A percentile compares a stretch with the other conserved stretches of the same genome.
Evolutionary conservation across 1,140 invertebrate species (phyloP).

Genomic region (Leptinotarsa undecemlineata): DNA sequence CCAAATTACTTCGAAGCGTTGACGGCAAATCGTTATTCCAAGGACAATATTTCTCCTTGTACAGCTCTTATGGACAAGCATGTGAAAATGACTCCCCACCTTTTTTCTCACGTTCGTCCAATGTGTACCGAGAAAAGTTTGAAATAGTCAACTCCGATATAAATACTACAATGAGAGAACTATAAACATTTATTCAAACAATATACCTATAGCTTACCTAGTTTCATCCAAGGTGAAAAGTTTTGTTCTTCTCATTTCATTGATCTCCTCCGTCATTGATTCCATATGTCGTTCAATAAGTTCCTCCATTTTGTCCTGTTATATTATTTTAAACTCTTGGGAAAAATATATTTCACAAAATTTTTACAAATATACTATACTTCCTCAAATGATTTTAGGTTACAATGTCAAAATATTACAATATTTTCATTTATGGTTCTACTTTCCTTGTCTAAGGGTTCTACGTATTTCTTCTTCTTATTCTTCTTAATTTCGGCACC

Average conservation of each 20-base stretch:
- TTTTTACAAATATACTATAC: neutral
- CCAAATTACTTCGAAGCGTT: no score
- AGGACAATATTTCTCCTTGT: no score
- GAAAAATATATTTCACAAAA: neutral
- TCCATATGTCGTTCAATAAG: slow-evolving; percentile 39
- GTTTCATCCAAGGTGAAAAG: slow-evolving; percentile 37
- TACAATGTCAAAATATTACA: no score
- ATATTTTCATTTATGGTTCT: neutral
- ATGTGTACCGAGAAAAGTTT: no score
- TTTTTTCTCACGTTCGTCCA: no score
- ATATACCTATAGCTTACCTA: slow-evolving; percentile 29
- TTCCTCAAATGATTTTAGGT: neutral
- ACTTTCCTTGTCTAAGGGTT: no score
- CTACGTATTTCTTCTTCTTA: neutral
- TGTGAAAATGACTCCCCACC: no score
- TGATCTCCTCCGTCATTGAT: slow-evolving; percentile 38
- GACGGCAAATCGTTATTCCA: no score
- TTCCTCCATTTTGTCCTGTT: slow-evolving; percentile 31
- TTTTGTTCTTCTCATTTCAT: slow-evolving; percentile 39
- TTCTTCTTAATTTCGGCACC: no score
- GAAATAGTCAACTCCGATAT: no score
- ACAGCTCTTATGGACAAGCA: no score
- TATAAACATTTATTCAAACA: neutral
- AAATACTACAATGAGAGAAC: neutral
- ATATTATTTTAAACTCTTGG: no score